phyloP scores from a whole-genome alignment of 2,797 vertebrate species.

The Phrynocephalus guinanensis region DNA sequence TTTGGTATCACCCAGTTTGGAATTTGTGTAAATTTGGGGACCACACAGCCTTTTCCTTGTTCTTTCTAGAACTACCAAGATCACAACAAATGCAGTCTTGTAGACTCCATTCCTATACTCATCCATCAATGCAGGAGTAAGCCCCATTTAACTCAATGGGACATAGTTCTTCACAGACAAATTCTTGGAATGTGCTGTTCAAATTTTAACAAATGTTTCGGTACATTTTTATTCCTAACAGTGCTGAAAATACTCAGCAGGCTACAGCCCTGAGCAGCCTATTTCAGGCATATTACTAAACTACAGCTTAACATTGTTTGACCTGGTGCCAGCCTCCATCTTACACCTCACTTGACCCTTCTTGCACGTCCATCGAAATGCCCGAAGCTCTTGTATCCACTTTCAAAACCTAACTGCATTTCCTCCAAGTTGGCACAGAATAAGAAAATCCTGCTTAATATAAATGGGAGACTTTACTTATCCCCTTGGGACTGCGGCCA shows the following conservation, averaged over 20 bases:
- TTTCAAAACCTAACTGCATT: background rate
- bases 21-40: no score
- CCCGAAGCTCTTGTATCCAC: background rate
- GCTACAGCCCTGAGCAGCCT: background rate
- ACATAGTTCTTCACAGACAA: background rate
- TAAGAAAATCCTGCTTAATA: background rate
- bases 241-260: background rate
- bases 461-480: no score
- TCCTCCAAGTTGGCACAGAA: background rate
- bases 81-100: background rate
- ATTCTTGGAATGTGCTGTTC: background rate
- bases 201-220: background rate
- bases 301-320: background rate
- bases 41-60: no score
- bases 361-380: background rate
- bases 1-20: no score
- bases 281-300: background rate
- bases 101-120: background rate
- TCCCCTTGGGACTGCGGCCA: no score
- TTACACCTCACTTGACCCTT: background rate
- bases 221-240: background rate
- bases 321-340: background rate
- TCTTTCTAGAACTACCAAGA: no score
- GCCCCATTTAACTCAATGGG: background rate
- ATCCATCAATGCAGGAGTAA: background rate